Conservation (phyloP, 92 coral and sea anemone genomes). For the Actinernus sp. region DNA sequence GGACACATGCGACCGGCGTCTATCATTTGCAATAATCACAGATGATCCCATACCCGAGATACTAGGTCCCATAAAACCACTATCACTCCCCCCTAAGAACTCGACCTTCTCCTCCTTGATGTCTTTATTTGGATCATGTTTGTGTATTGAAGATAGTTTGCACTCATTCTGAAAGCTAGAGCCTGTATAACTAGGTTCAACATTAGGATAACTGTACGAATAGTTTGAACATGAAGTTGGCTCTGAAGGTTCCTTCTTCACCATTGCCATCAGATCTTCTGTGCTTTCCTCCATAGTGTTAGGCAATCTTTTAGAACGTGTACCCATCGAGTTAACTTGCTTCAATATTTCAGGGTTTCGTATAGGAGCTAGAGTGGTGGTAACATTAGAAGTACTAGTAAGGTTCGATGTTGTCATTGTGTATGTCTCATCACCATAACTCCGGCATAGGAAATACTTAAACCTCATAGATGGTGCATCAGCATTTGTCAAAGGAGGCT, state of each 20-base stretch:
- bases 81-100: conserved; percentile 5
- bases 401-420: conserved; percentile 25
- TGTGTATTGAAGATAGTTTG: conserved; percentile 26
- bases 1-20: not conserved
- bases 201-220: not conserved
- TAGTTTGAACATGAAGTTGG: not conserved
- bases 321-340: not conserved
- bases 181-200: conserved; percentile 36
- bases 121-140: conserved; percentile 22
- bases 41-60: not conserved
- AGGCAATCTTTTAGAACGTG: not conserved
- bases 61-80: not conserved
- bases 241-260: not conserved
- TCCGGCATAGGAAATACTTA: conserved; percentile 78
- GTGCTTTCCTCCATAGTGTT: not conserved
- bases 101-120: conserved; percentile 25
- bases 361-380: conserved; percentile 66
- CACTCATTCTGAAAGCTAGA: conserved; percentile 25
- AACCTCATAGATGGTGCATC: conserved; percentile 83
- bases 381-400: conserved; percentile 19
- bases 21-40: conserved; percentile 4
- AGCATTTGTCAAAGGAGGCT: conserved; percentile 78
- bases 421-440: conserved; percentile 82
- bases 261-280: not conserved
- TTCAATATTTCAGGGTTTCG: conserved; percentile 54